Percentiles rank a stretch among this genome's conserved stretches.
These are phyloP conservation scores for Drosophila nr. perissopoda DNA, from an alignment of 2,888 invertebrate species.

Conservation along the genomic window DNA sequence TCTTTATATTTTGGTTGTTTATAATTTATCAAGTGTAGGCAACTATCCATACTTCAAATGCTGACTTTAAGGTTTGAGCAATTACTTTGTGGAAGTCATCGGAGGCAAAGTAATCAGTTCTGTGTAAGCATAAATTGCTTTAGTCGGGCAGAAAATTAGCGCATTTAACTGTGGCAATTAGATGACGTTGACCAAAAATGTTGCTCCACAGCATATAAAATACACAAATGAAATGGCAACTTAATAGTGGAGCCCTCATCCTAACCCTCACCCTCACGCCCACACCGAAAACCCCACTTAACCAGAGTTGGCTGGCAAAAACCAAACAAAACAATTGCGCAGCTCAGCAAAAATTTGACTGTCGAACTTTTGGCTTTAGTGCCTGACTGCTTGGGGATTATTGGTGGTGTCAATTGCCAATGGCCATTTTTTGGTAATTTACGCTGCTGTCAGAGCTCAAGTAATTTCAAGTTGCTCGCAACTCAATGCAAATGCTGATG, in stretches of 20 bases:
- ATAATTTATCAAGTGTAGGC: not conserved
- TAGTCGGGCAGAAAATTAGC: constrained; percentile 75
- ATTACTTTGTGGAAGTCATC: constrained; percentile 8
- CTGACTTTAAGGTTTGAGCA: not conserved
- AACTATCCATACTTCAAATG: not conserved
- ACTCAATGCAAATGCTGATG: constrained; percentile 81
- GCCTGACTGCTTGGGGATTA: constrained; percentile 48
- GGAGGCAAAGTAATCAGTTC: constrained; percentile 18
- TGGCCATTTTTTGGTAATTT: constrained; percentile 78
- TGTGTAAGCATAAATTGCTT: constrained; percentile 47
- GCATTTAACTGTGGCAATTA: constrained; percentile 64
- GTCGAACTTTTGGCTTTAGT: constrained; percentile 54
- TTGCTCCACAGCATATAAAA: constrained; percentile 14
- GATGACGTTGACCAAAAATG: constrained; percentile 43
- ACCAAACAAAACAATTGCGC: constrained; percentile 68
- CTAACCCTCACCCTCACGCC: not conserved
- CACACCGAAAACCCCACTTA: constrained; percentile 26
- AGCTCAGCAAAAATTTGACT: constrained; percentile 70
- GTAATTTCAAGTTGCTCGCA: constrained; percentile 74
- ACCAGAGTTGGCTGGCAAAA: constrained; percentile 26
- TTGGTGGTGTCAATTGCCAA: constrained; percentile 79
- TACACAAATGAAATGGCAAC: constrained; percentile 32
- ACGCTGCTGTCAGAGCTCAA: constrained; percentile 54
- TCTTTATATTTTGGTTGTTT: too few species aligned
- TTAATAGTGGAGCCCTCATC: constrained; percentile 5